Evolutionary conservation across 2,888 invertebrate species (phyloP).

Genomic region (Drosophila gaucha): DNA sequence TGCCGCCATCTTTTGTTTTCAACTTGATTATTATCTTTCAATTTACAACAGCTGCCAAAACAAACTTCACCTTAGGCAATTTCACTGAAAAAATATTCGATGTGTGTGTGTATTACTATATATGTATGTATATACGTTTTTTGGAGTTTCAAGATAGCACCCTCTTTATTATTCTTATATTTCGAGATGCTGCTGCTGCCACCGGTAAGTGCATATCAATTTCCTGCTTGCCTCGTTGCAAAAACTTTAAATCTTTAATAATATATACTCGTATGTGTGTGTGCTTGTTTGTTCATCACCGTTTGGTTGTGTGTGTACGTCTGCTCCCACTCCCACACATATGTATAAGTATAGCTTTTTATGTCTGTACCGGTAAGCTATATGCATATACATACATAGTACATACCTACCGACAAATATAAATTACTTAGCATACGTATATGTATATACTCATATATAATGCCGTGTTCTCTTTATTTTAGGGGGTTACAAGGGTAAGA

Average conservation of each 20-base stretch:
- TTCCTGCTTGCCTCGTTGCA: constrained; percentile 57
- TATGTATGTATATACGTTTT: constrained; percentile 16
- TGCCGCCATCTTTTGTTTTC: constrained; percentile 36
- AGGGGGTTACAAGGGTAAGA: constrained; percentile 4
- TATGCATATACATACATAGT: constrained; percentile 21
- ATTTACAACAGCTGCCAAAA: constrained; percentile 72
- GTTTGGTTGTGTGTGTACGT: constrained; percentile 23
- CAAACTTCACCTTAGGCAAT: constrained; percentile 54
- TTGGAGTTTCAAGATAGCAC: constrained; percentile 45
- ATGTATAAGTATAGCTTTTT: constrained; percentile 50
- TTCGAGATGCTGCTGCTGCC: constrained; percentile 41
- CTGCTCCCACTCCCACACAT: constrained; percentile 13
- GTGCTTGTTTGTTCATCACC: constrained; percentile 12
- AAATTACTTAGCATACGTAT: constrained; percentile 67
- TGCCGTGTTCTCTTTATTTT: constrained; percentile 26
- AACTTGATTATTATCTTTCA: constrained; percentile 71
- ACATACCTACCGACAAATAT: constrained; percentile 41
- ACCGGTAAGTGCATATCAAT: constrained; percentile 77
- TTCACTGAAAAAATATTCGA: constrained; percentile 44
- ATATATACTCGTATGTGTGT: constrained; percentile 34
- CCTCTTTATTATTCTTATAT: constrained; percentile 60
- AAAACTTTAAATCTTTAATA: constrained; percentile 74
- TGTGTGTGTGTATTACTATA: constrained; percentile 17
- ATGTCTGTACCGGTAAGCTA: constrained; percentile 45
- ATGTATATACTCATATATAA: constrained; percentile 16